These are phyloP conservation scores for Pristionchus exspectatus DNA, from an alignment of 2,888 invertebrate genomes.

Conservation along the genomic window DNA sequence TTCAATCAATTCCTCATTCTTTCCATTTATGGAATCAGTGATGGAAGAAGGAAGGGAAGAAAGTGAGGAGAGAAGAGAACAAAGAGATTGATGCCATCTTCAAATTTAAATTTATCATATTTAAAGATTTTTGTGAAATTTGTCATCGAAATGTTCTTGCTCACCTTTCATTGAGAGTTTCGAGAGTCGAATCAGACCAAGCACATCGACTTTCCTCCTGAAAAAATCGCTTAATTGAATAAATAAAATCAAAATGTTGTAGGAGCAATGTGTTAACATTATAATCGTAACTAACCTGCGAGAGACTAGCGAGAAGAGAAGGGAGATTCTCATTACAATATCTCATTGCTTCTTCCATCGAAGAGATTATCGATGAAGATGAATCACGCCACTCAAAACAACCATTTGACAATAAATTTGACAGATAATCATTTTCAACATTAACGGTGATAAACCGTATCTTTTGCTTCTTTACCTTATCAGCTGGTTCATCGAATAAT, in stretches of 20 bases:
- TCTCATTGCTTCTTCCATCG: background rate
- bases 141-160: background rate
- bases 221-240: background rate
- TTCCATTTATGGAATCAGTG: background rate
- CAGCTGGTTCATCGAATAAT: slow-evolving; percentile 45
- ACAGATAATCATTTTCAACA: background rate
- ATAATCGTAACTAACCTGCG: slow-evolving; percentile 1
- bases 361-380: background rate
- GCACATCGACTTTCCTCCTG: slow-evolving; percentile 52
- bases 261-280: background rate
- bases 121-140: background rate
- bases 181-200: slow-evolving; percentile 46
- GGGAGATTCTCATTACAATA: slow-evolving; percentile 4
- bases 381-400: background rate
- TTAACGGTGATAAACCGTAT: background rate
- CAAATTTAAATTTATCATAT: background rate
- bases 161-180: slow-evolving; percentile 54
- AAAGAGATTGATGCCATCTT: slow-evolving; percentile 43
- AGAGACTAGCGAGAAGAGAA: background rate
- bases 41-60: slow-evolving; percentile 5
- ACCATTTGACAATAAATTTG: background rate
- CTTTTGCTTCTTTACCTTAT: slow-evolving; percentile 5
- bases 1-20: background rate
- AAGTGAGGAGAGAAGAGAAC: background rate
- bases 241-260: background rate